Conservation (phyloP, 1,140 invertebrate species). For the Drosophila punjabiensis region DNA sequence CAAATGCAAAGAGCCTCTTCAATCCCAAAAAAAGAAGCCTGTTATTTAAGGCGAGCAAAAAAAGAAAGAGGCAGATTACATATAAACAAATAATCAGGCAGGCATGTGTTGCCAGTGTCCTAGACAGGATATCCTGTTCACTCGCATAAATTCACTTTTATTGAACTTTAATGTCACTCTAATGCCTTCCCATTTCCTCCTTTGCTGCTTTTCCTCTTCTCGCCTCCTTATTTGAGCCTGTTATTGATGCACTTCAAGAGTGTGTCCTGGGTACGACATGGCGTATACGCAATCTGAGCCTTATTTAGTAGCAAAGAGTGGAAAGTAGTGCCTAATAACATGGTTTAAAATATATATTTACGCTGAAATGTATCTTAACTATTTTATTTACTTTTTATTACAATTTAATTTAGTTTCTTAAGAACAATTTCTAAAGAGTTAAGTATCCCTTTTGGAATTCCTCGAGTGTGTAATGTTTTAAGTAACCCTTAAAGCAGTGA, state of each 20-base stretch:
- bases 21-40: constrained; percentile 47
- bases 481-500: background rate
- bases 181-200: constrained; percentile 49
- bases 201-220: background rate
- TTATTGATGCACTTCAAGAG: constrained; percentile 59
- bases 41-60: constrained; percentile 64
- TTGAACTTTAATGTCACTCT: constrained; percentile 30
- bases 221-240: constrained; percentile 7
- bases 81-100: constrained; percentile 73
- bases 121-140: constrained; percentile 11
- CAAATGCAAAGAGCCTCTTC: constrained; percentile 28
- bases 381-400: too few species aligned
- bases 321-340: too few species aligned
- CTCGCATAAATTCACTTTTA: constrained; percentile 68
- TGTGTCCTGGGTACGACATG: constrained; percentile 8
- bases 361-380: too few species aligned
- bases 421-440: too few species aligned
- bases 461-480: background rate
- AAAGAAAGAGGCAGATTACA: constrained; percentile 14
- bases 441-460: background rate
- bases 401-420: too few species aligned
- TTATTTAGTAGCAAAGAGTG: constrained; percentile 8
- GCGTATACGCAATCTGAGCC: constrained; percentile 3
- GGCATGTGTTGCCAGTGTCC: background rate
- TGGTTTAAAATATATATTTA: too few species aligned